Evolutionary conservation across 2,797 vertebrate genomes (phyloP).

Genomic region (Cephalopachus bancanus): DNA sequence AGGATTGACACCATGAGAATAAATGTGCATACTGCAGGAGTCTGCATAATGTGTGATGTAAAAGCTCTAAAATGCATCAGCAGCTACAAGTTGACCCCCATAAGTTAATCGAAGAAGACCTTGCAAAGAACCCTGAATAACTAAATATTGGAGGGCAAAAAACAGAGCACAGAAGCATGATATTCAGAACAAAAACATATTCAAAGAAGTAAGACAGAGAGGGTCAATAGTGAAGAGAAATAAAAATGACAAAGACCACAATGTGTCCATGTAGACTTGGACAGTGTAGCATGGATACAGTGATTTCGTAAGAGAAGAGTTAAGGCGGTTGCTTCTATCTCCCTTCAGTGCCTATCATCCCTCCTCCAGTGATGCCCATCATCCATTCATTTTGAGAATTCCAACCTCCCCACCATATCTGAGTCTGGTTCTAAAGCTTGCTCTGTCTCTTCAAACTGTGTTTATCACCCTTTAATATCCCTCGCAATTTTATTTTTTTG

Average conservation of each 20-base stretch:
- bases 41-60: background rate
- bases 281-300: too few species aligned
- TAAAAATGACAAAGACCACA: background rate
- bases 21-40: background rate
- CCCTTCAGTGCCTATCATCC: background rate
- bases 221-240: background rate
- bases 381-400: background rate
- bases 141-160: background rate
- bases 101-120: background rate
- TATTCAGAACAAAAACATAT: background rate
- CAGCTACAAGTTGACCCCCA: background rate
- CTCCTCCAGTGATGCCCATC: background rate
- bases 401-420: too few species aligned
- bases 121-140: background rate
- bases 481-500: too few species aligned
- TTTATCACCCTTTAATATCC: too few species aligned
- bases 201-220: background rate
- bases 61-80: background rate
- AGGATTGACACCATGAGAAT: background rate
- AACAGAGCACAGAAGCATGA: background rate
- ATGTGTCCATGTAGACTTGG: accelerated
- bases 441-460: too few species aligned
- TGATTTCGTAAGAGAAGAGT: background rate
- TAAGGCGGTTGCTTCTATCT: background rate
- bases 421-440: too few species aligned